Evolutionary conservation across 2,113 vertebrate genomes (phyloP).

Genomic region (Odocoileus virginianus): DNA sequence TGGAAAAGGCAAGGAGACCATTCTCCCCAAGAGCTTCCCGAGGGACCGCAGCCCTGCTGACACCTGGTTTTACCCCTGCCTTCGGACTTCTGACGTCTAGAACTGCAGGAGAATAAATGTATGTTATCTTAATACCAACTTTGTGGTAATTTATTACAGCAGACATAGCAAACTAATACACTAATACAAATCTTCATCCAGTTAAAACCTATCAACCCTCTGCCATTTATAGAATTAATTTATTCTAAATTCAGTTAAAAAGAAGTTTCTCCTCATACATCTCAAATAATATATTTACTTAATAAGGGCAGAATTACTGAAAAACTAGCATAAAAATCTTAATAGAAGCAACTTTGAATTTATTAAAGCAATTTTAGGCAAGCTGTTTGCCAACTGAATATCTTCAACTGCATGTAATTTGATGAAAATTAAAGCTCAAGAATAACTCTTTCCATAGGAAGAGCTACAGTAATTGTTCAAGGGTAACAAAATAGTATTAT

Average conservation of each 20-base stretch:
- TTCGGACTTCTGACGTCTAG: neutral
- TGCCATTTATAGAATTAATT: neutral
- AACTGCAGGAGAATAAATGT: neutral
- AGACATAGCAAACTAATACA: neutral
- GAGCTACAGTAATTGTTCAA: neutral
- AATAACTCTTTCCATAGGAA: neutral
- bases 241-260: constrained; percentile 26
- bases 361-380: constrained; percentile 5
- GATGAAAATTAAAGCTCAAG: constrained; percentile 38
- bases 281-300: constrained; percentile 1
- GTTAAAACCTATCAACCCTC: neutral
- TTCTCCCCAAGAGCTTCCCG: neutral
- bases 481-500: neutral
- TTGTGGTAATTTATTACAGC: neutral
- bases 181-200: neutral
- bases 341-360: neutral
- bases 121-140: neutral
- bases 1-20: neutral
- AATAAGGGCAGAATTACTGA: neutral
- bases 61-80: neutral
- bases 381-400: constrained; percentile 18
- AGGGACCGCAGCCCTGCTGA: neutral
- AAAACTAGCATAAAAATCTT: constrained; percentile 37
- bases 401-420: neutral
- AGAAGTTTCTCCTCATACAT: neutral